Base-by-base conservation (phyloP, 23 tunicate species). In the Ascidia mentula region DNA sequence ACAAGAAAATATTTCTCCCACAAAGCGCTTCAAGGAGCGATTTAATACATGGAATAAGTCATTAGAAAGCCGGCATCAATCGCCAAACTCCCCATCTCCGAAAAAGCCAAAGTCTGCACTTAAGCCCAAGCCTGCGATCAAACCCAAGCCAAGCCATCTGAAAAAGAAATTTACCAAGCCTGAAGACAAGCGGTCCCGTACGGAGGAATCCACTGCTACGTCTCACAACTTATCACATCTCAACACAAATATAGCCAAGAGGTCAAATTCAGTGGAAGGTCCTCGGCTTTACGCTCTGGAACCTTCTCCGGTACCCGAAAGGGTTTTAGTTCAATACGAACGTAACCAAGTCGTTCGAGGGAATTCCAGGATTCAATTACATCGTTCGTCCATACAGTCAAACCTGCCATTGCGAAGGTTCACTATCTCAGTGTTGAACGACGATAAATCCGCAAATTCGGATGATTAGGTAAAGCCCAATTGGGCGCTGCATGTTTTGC, bases 311-410 rank as follows among this genome's bases (percentile, higher is more conserved):
- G 24, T 53, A 28, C 65, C 65, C 24, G 65, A 53, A 28, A 26
- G 65, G 24, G 65, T 53, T 9, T 28, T 53, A 1, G 65, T 53
- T 3, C 65, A 53, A 9, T 53, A 53, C 65, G 65, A 53, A 28
- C 22, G 65, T 20, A 53, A 53, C 13, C 65, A 53, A 26, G 65
- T 53, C 2, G 7, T 53, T 9, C 12, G 24, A 28, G 65, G 65
- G 13, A 9, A 28, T 53, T 53, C 65, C 13, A 26, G 65, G 24
- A 53, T 53, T 5, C 65, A 53, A 28, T 53, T 20, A 26, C 65
- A 53, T 28, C 65, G 65, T 53, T 53, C 65, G 65, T 53, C 65
- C 28, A 53, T 53, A 20, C 65, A 53, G 65, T 26, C 65, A 20
- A 53, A 53, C 13, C 22, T 53, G 65, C 65, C 65, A 20, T 26